Evolutionary conservation across 1,140 invertebrate genomes (phyloP), one percentile per base, ranked within the genome.

Genomic region (Drosophila sucinea): DNA sequence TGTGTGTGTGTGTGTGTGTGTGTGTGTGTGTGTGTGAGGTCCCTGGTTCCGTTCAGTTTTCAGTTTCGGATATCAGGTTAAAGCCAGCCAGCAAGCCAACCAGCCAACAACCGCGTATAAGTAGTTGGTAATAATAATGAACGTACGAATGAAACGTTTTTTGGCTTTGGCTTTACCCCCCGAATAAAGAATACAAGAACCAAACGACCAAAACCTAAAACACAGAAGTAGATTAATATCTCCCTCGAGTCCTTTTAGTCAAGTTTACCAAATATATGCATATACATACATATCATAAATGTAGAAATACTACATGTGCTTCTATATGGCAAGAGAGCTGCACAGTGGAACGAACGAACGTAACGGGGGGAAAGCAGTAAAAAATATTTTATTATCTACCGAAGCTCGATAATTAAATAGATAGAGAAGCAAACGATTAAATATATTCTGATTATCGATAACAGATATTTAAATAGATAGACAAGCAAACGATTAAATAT

Each of bases 81-180:
- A 83, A 77, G 74, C 78, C 38, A 17, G 32, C 44, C 17, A 17
- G 17, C 17, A 17, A 17, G 44, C 25, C 66, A 70, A n/a, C 33
- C 55, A 58, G 23, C 68, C 58, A 65, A 60, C 40, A 81, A 79
- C 77, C 76, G 72, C 83, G 79, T 79, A 87, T 86, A n/a, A n/a
- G n/a, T n/a, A 86, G 83, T 87, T 86, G 83, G 82, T 87, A 86
- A 87, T 82, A 86, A 87, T 86, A 87, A 86, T 87, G 78, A 86
- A 85, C 73, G 77, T 70, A 74, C 70, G 65, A 84, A 77, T 83
- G 80, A 77, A 83, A 79, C 66, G 72, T 70, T 78, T 51, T 75
- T 77, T 81, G 17, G 17, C 4, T 38, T 38, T 81, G 32, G 60
- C 35, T 41, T 47, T 62, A 70, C 30, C 2, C 30, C 62, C 55